Conservation (phyloP, 2,797 vertebrate genomes). For the Glossophaga mutica region DNA sequence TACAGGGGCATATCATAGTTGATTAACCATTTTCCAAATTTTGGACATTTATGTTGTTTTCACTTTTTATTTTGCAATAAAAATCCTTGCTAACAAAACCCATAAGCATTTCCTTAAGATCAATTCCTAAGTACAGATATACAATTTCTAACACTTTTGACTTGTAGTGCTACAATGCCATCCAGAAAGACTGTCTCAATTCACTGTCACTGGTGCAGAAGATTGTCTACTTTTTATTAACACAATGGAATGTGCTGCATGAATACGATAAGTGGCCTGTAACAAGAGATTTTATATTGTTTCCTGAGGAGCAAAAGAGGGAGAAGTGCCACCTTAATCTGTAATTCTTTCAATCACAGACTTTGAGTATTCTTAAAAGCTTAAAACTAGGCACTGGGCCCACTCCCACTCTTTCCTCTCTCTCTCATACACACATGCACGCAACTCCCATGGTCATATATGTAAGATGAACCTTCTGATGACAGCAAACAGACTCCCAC, state of each 20-base stretch:
- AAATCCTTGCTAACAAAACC: background rate
- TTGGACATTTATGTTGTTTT: background rate
- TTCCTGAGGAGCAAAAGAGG: background rate
- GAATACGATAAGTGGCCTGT: background rate
- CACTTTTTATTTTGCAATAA: background rate
- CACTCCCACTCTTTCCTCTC: background rate
- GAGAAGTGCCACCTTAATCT: background rate
- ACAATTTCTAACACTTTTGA: background rate
- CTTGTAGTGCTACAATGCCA: background rate
- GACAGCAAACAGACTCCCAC: slow-evolving; percentile 57
- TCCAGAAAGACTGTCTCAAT: background rate
- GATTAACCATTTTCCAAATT: background rate
- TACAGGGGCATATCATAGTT: background rate
- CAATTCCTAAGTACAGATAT: background rate
- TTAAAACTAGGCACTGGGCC: slow-evolving; percentile 22
- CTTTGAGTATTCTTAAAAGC: background rate
- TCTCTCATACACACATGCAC: background rate
- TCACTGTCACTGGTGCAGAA: background rate
- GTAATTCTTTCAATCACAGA: slow-evolving; percentile 21
- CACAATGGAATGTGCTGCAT: background rate
- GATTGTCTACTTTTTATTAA: background rate
- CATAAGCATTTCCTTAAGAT: background rate
- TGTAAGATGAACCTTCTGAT: slow-evolving; percentile 12
- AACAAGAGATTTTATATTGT: background rate
- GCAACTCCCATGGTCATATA: background rate